phyloP scores from a whole-genome alignment of 1,140 invertebrate genomes.

The Aphidius gifuensis region DNA sequence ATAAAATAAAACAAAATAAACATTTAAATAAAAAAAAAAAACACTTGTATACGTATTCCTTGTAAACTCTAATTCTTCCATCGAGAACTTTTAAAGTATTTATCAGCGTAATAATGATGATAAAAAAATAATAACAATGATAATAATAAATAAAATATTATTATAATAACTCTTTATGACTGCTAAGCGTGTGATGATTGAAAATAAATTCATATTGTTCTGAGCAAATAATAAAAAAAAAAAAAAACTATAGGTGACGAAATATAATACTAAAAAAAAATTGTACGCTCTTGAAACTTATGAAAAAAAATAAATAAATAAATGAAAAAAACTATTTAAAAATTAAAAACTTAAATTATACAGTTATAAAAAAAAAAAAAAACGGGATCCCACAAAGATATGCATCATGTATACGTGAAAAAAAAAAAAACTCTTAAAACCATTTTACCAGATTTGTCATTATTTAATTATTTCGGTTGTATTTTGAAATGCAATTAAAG shows the following conservation, averaged over 20 bases:
- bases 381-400: conserved; percentile 48
- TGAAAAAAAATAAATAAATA: conserved; percentile 15
- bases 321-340: conserved; percentile 13
- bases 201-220: conserved; percentile 30
- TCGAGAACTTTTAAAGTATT: conserved; percentile 56
- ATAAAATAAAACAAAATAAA: conserved; percentile 26
- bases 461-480: conserved; percentile 60
- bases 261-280: conserved; percentile 12
- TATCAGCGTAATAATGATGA: conserved; percentile 52
- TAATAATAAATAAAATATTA: conserved; percentile 53
- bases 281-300: conserved; percentile 18
- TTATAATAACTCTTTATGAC: conserved; percentile 54
- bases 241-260: conserved; percentile 4
- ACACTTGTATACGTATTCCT: conserved; percentile 59
- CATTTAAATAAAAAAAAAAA: conserved; percentile 32
- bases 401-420: conserved; percentile 57
- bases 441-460: conserved; percentile 59
- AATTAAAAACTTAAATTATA: conserved; percentile 28
- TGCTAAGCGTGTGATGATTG: conserved; percentile 51
- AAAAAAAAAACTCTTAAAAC: conserved; percentile 48
- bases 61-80: conserved; percentile 58
- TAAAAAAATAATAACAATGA: conserved; percentile 50
- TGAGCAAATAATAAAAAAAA: conserved; percentile 29
- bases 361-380: conserved; percentile 31
- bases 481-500: conserved; percentile 60